Percentiles rank a stretch among this genome's conserved stretches.
phyloP scores from a whole-genome alignment of 2,888 invertebrate species.

The Tetragonula carbonaria region DNA sequence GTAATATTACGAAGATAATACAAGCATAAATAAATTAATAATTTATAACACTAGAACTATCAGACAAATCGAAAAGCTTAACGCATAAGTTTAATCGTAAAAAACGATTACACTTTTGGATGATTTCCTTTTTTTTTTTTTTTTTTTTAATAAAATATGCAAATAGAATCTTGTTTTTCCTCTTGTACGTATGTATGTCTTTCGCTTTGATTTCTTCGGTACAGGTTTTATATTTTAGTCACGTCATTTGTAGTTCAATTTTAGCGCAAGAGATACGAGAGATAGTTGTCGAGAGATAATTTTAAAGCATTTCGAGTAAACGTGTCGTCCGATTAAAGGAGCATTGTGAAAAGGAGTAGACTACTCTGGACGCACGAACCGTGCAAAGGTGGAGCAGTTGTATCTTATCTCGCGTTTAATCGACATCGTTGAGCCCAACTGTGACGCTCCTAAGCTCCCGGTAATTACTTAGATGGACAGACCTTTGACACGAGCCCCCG shows the following conservation, averaged over 20 bases:
- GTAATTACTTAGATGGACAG: slow-evolving; percentile 74
- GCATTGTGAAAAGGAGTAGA: slow-evolving; percentile 49
- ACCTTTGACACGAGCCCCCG: slow-evolving; percentile 59
- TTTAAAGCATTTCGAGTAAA: slow-evolving; percentile 8
- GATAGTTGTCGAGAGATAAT: background rate
- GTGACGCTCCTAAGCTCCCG: slow-evolving; percentile 71
- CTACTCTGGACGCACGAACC: slow-evolving; percentile 35
- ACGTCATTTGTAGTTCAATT: background rate
- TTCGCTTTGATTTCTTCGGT: background rate
- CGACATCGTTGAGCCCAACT: slow-evolving; percentile 66
- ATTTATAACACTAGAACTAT: too few species aligned
- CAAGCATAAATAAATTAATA: too few species aligned
- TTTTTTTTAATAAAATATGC: background rate
- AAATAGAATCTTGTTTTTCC: too few species aligned
- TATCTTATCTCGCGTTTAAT: slow-evolving; percentile 74
- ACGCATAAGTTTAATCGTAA: background rate
- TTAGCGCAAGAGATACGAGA: background rate
- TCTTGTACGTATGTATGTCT: background rate
- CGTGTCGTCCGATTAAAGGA: slow-evolving; percentile 46
- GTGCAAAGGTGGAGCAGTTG: slow-evolving; percentile 65
- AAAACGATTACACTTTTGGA: background rate
- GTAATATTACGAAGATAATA: too few species aligned
- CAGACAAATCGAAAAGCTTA: background rate
- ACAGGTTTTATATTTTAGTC: background rate
- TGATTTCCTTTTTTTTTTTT: background rate